A percentile compares a stretch with the other conserved stretches of the same genome.
Conservation (phyloP, 2,888 invertebrate species). For the Cataglyphis altisquamis region DNA sequence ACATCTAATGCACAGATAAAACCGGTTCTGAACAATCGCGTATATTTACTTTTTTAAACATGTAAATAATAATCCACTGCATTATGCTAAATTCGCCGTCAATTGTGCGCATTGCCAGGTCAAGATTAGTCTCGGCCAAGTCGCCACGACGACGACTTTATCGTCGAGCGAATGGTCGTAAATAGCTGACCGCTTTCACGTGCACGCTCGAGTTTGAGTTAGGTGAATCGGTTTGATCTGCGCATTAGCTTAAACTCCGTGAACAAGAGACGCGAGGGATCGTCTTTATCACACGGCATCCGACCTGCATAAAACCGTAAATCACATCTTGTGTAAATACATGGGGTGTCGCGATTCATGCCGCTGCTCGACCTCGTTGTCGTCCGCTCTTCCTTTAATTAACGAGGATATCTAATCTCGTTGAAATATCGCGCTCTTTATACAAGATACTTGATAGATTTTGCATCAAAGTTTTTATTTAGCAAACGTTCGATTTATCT, state of each 20-base stretch:
- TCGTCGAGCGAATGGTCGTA: conserved; percentile 66
- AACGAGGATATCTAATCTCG: conserved; percentile 31
- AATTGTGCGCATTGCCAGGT: conserved; percentile 18
- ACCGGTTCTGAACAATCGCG: conserved; percentile 29
- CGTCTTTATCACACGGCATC: not conserved
- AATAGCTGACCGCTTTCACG: conserved; percentile 72
- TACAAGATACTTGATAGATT: not conserved
- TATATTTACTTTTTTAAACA: conserved; percentile 1
- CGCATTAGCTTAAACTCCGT: conserved; percentile 47
- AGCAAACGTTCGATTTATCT: not conserved
- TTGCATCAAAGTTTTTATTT: not conserved
- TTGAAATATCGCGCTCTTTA: conserved; percentile 23
- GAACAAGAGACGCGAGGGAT: conserved; percentile 46
- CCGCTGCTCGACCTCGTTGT: conserved; percentile 33
- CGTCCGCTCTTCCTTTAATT: conserved; percentile 42
- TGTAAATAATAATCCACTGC: conserved; percentile 39
- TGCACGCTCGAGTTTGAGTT: conserved; percentile 44
- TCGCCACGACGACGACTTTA: conserved; percentile 72
- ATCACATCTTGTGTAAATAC: conserved; percentile 45
- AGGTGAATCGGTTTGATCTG: conserved; percentile 51
- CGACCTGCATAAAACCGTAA: conserved; percentile 41
- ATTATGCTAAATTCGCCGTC: conserved; percentile 20
- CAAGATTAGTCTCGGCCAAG: conserved; percentile 60
- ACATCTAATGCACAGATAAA: not conserved
- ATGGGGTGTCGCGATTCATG: conserved; percentile 43